These are phyloP conservation scores for Sardina pilchardus DNA, from an alignment of 2,113 vertebrate species.

Conservation along the genomic window DNA sequence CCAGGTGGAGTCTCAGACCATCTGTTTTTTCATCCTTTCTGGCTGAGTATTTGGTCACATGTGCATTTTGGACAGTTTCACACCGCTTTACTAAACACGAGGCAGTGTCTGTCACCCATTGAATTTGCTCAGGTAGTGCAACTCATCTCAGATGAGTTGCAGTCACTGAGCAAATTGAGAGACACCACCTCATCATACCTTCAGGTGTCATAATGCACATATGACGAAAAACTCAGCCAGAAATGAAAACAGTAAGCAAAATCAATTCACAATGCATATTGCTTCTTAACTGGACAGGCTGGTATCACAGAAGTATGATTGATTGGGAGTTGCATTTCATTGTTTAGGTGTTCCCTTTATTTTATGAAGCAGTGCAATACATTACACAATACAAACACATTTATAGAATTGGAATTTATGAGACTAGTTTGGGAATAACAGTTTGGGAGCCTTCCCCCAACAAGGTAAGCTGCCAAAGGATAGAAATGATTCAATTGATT, in stretches of 20 bases:
- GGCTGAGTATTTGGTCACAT: too few species aligned
- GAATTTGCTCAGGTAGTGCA: neutral
- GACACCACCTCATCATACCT: neutral
- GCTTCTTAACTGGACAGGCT: neutral
- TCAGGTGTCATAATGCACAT: neutral
- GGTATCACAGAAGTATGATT: neutral
- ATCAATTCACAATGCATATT: neutral
- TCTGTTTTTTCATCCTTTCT: neutral
- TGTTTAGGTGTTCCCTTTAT: too few species aligned
- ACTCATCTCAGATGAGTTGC: neutral
- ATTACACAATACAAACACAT: neutral
- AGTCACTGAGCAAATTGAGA: neutral
- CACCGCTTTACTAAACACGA: neutral
- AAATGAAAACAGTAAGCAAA: neutral
- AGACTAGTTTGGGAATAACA: neutral
- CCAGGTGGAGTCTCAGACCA: neutral
- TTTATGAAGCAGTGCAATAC: neutral
- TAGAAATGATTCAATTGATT: too few species aligned
- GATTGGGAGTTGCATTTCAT: too few species aligned
- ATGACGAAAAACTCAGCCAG: neutral
- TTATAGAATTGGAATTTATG: constrained; percentile 6
- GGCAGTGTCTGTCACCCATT: neutral
- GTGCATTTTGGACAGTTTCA: too few species aligned
- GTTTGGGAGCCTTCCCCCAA: too few species aligned
- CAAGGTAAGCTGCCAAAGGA: too few species aligned